phyloP scores from a whole-genome alignment of 1,140 invertebrate species.

The Danaus plexippus region DNA sequence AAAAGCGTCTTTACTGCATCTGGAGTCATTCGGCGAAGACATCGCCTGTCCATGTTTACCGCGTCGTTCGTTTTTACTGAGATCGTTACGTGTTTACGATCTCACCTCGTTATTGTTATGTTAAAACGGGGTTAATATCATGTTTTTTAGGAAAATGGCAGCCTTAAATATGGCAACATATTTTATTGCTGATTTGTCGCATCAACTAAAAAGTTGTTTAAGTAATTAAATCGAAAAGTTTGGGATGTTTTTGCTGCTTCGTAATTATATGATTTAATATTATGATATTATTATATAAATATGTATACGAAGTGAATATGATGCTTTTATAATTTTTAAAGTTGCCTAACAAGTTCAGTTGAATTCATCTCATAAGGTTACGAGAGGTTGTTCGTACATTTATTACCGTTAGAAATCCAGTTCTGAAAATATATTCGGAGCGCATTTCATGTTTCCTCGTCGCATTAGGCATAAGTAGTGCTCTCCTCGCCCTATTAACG shows the following conservation, averaged over 20 bases:
- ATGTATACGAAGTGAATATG: no score
- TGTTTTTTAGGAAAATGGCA: slow-evolving; percentile 29
- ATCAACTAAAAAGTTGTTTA: no score
- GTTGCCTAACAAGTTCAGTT: no score
- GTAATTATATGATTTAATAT: no score
- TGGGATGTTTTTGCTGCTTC: no score
- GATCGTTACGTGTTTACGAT: slow-evolving; percentile 57
- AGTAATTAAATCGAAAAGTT: no score
- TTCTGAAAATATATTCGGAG: slow-evolving; percentile 53
- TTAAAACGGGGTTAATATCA: slow-evolving; percentile 52
- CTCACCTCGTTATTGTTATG: slow-evolving; percentile 57
- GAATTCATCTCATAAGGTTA: neutral
- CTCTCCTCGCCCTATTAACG: slow-evolving; percentile 69
- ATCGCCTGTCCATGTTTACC: slow-evolving; percentile 64
- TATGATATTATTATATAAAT: no score
- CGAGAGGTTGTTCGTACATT: slow-evolving; percentile 40
- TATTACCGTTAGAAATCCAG: slow-evolving; percentile 62
- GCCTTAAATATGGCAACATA: slow-evolving; percentile 13
- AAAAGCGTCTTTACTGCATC: slow-evolving; percentile 36
- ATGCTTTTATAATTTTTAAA: no score
- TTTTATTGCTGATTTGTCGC: neutral
- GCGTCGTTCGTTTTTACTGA: slow-evolving; percentile 62
- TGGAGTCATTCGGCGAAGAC: slow-evolving; percentile 34
- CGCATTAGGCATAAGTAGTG: slow-evolving; percentile 71
- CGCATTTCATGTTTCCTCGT: slow-evolving; percentile 62